Conservation (phyloP, 2,113 vertebrate species). For the Platycercus adscitus region DNA sequence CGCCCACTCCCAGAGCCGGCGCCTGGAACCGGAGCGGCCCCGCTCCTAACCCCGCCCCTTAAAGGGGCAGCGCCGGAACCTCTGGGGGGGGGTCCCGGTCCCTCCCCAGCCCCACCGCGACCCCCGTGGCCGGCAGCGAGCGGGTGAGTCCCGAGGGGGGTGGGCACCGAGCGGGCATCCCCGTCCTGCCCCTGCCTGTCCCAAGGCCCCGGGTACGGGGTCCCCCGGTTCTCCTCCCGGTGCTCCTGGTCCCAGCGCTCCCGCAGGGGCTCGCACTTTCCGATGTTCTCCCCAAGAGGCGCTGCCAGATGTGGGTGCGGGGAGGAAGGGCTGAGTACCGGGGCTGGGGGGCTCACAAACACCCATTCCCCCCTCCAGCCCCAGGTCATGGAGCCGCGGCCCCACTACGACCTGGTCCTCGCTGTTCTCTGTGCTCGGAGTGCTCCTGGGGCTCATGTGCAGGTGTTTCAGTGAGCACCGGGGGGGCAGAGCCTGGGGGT, state of each 20-base stretch:
- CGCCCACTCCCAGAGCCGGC: too few relatives aligned
- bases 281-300: not conserved
- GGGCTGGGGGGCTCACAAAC: not conserved
- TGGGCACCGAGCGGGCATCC: too few relatives aligned
- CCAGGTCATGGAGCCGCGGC: not conserved
- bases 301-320: not conserved
- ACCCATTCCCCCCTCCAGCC: not conserved
- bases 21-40: not conserved
- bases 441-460: not conserved
- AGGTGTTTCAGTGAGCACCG: too few relatives aligned
- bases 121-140: not conserved
- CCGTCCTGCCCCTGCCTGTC: not conserved
- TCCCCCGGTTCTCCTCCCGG: too few relatives aligned
- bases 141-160: not conserved
- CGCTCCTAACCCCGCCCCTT: not conserved
- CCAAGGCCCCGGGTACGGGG: too few relatives aligned
- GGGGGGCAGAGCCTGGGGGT: not conserved
- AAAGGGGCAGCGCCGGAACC: not conserved
- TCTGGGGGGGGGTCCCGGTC: not conserved
- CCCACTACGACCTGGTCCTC: too few relatives aligned
- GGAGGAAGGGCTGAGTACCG: not conserved
- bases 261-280: not conserved
- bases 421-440: not conserved
- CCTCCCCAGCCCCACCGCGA: not conserved
- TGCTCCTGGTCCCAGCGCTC: not conserved